These are phyloP conservation scores for Villa cingulata DNA, from an alignment of 2,888 invertebrate species.

Conservation along the genomic window DNA sequence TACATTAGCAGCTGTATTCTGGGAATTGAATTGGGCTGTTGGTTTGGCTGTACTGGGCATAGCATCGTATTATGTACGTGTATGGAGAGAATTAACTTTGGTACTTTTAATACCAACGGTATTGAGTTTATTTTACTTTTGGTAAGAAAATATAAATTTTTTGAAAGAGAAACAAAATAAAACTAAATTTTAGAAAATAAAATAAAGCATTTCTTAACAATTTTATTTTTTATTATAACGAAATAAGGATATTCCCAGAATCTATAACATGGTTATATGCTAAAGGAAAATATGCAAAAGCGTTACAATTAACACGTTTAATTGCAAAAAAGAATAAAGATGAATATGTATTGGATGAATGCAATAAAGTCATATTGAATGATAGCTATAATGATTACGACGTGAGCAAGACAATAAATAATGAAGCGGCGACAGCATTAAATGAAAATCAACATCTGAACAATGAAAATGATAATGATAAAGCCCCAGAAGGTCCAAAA, in stretches of 20 bases:
- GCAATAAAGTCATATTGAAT: slow-evolving; percentile 8
- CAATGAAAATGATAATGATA: background rate
- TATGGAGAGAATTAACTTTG: slow-evolving; percentile 41
- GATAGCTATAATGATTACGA: background rate
- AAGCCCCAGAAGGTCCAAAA: background rate
- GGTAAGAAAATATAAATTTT: slow-evolving; percentile 20
- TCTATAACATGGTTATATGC: slow-evolving; percentile 34
- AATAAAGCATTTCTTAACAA: background rate
- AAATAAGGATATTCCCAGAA: slow-evolving; percentile 32
- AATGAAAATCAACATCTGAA: too few relatives aligned
- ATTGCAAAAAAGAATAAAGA: slow-evolving; percentile 26
- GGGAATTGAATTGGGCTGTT: slow-evolving; percentile 38
- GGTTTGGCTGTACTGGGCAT: slow-evolving; percentile 36
- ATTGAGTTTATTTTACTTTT: slow-evolving; percentile 33
- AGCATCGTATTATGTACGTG: slow-evolving; percentile 35
- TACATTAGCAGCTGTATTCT: slow-evolving; percentile 36
- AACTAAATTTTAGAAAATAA: too few relatives aligned
- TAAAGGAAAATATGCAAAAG: slow-evolving; percentile 26
- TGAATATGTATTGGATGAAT: slow-evolving; percentile 12
- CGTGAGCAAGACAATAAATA: too few relatives aligned
- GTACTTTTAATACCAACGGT: slow-evolving; percentile 38
- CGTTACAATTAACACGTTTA: slow-evolving; percentile 25
- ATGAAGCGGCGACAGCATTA: background rate
- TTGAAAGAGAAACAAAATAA: too few relatives aligned
- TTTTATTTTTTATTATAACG: background rate